Evolutionary conservation across 2,888 invertebrate genomes (phyloP), one percentile per base, ranked within the genome.

Genomic region (Pediacus dermestoides): DNA sequence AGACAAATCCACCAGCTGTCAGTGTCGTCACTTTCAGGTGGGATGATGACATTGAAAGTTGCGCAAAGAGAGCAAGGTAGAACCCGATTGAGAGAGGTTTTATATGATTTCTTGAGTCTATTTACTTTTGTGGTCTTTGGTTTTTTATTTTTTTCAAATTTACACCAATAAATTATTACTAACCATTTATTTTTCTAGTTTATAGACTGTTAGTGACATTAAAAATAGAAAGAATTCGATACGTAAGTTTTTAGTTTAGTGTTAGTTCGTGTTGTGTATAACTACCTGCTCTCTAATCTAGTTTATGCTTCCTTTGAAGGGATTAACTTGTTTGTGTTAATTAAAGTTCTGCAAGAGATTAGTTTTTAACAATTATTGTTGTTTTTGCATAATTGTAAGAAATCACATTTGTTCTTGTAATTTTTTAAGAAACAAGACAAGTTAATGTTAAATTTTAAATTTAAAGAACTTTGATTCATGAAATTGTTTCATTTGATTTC

Each of bases 1-100:
- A 39, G 34, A 16, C 16, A 16, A 22, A 8, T 21, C 67, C 84
- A 64, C 87, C 88, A 58, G 85, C 88, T 58, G 84, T 88, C 69
- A 88, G 87, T 70, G 86, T 89, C 71, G 88, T 89, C 74, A 89
- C 88, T 74, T 89, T 89, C 85, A 89, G 88, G 88, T 89, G 85
- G 85, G 85, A 81, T 77, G 65, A 62, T 59, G 62, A 81, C 70
- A 71, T 74, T 74, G 57, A 60, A 50, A 50, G 37, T 34, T 45
- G 48, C 46, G 53, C 48, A 31, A 28, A 13, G 74, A 70, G 74
- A 67, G 72, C 76, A 77, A 70, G 78, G 78, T 78, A 79, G 82
- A 81, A n/a, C n/a, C n/a, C n/a, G n/a, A n/a, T n/a, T n/a, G n/a
- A n/a, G n/a, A 10, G 9, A 8, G 12, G 28, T 37, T 33, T 32